These are phyloP conservation scores for Bostrychus sinensis DNA, from an alignment of 2,113 vertebrate genomes.

Conservation along the genomic window DNA sequence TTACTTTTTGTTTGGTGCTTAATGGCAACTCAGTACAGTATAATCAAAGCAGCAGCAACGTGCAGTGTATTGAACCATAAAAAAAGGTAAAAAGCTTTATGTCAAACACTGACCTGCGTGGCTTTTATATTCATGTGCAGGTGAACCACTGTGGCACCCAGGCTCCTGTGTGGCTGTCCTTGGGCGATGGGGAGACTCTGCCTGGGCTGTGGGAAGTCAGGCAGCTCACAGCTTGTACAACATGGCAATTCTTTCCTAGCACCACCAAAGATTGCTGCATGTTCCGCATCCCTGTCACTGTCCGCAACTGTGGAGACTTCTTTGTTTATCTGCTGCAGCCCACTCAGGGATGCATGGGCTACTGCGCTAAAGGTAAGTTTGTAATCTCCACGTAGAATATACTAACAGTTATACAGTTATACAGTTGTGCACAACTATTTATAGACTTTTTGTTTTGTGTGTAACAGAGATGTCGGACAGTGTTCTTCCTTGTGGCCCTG, in stretches of 20 bases:
- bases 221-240: constrained; percentile 87
- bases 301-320: constrained; percentile 89
- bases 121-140: constrained; percentile 60
- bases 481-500: constrained; percentile 65
- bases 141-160: constrained; percentile 92
- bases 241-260: constrained; percentile 87
- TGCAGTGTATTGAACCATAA: no score
- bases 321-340: constrained; percentile 91
- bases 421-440: no score
- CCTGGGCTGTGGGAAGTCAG: constrained; percentile 82
- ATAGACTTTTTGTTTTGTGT: constrained; percentile 19
- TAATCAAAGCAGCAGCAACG: no score
- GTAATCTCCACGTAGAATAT: no score
- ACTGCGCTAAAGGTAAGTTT: constrained; percentile 86
- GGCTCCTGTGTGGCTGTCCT: constrained; percentile 89
- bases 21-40: no score
- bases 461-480: constrained; percentile 72
- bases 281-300: constrained; percentile 88
- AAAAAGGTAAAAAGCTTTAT: no score
- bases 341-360: constrained; percentile 92
- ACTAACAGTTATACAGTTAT: no score
- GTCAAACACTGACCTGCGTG: no score
- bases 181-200: constrained; percentile 83
- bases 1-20: no score
- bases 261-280: constrained; percentile 86